Base-by-base conservation (phyloP, 2,888 invertebrate genomes). In the Drosophila anomalata region DNA sequence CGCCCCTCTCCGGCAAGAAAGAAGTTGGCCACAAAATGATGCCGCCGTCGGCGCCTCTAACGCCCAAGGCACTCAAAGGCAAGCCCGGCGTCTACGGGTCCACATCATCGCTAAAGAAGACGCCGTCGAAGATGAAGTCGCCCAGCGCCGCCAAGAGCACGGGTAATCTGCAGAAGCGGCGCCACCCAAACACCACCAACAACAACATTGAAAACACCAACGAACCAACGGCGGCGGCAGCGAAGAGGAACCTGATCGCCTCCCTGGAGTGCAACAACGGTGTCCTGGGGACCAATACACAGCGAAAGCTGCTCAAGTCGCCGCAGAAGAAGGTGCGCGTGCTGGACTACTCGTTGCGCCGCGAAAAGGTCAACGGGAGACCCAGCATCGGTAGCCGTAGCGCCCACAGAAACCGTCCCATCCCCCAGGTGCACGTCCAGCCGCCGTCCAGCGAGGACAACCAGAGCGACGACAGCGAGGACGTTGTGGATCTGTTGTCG, bases 251-350 rank as follows among this genome's bases (percentile, higher is more conserved):
- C 17, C 48, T 62, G 1, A 59, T 59, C 9, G 9, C 41, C 0
- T 42, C 61, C 3, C 61, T 62, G 48, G 33, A 50, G 8, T 59
- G 59, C 59, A 41, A 17, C 47, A 57, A 22, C 12, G 8, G 41
- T 0, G 36, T 22, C 9, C 6, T 60, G 2, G 12, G 29, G 1
- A 39, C 14, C 1, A 58, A 58, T 12, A 29, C 22, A 1, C 61
- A 61, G 22, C 46, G 55, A 11, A 48, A 31, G 17, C 9, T 3
- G 9, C 24, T 11, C 5, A 47, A 58, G 22, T 46, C 60, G 2
- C 58, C 60, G 20, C 50, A 39, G 17, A 58, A 48, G n/a, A 61
- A 61, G 31, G 61, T 61, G 11, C 47, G 20, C 2, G 61, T 59
- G 12, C 41, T 61, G 17, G 17, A 58, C 9, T 47, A 58, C 24